Percentiles rank a stretch among this genome's conserved stretches.
Conservation (phyloP, 2,113 vertebrate genomes). For the Rhabdornis inornatus region DNA sequence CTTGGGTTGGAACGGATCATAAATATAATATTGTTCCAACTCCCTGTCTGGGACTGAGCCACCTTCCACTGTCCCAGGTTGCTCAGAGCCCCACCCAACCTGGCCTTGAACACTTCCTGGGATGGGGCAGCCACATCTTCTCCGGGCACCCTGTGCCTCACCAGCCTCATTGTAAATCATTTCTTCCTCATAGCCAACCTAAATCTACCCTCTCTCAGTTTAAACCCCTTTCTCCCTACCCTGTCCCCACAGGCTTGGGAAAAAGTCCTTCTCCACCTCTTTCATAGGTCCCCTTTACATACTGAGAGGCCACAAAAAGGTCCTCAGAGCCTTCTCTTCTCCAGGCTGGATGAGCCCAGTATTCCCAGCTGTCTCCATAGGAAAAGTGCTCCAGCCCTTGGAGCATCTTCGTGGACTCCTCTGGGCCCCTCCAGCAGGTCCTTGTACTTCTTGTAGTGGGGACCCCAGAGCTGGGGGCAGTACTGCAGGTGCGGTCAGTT, state of each 20-base stretch:
- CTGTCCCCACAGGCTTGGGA: neutral
- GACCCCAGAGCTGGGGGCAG: neutral
- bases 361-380: neutral
- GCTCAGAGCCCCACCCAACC: neutral
- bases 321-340: neutral
- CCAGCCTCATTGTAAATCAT: neutral
- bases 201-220: neutral
- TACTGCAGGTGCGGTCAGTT: neutral
- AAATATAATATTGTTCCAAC: neutral
- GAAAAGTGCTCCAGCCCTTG: neutral
- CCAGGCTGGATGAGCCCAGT: neutral
- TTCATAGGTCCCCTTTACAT: neutral
- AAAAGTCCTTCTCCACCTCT: neutral
- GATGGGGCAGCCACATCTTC: neutral
- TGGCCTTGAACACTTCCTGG: neutral
- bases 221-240: neutral
- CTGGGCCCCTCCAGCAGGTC: neutral
- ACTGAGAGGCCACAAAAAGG: neutral
- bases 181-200: neutral
- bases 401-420: neutral
- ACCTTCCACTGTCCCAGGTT: neutral
- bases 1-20: neutral
- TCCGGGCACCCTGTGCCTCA: neutral
- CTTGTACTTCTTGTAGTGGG: neutral
- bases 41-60: neutral